phyloP scores from a whole-genome alignment of 2,888 invertebrate species.

The Pammene fasciana region DNA sequence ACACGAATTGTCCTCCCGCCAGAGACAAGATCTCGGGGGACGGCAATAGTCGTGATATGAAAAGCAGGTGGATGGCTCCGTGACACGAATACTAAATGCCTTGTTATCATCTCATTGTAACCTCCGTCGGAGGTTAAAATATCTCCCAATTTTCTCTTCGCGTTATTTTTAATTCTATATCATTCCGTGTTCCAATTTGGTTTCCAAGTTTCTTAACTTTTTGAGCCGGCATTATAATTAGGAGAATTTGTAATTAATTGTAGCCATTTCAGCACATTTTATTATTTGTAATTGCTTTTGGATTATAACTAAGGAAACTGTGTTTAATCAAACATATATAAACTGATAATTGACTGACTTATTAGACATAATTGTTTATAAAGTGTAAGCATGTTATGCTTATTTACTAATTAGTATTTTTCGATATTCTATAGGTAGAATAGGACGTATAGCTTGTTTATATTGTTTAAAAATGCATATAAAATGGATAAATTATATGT shows the following conservation, averaged over 20 bases:
- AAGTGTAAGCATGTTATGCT: too few species aligned
- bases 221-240: conserved; percentile 11
- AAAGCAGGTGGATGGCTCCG: conserved; percentile 80
- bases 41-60: conserved; percentile 81
- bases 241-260: conserved; percentile 16
- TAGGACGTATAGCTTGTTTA: too few species aligned
- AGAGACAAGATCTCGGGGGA: conserved; percentile 70
- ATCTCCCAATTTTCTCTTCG: conserved; percentile 64
- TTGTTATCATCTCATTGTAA: conserved; percentile 76
- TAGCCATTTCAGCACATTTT: not conserved
- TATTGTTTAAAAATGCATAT: too few species aligned
- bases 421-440: too few species aligned
- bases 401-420: too few species aligned
- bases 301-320: not conserved
- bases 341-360: too few species aligned
- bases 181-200: conserved; percentile 64
- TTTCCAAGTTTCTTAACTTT: conserved; percentile 35
- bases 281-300: conserved; percentile 2
- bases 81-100: conserved; percentile 76
- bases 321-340: not conserved
- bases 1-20: conserved; percentile 76
- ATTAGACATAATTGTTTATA: too few species aligned
- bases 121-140: conserved; percentile 70
- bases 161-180: conserved; percentile 62
- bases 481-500: too few species aligned